phyloP scores from a whole-genome alignment of 2,888 invertebrate species.

The Coenonympha glycerion region DNA sequence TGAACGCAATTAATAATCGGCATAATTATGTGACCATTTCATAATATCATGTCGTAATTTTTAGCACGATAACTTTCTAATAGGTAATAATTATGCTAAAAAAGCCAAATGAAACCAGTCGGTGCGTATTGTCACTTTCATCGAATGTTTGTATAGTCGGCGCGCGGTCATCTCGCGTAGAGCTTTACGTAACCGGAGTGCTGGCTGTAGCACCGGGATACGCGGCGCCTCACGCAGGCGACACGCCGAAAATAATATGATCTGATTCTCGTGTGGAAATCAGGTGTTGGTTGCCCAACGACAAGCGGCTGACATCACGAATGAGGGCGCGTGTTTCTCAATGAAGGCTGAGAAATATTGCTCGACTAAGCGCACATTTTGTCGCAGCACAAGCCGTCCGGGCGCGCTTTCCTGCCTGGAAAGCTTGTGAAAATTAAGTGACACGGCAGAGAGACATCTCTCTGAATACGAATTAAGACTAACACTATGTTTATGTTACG shows the following conservation, averaged over 20 bases:
- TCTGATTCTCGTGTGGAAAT: slow-evolving; percentile 66
- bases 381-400: slow-evolving; percentile 38
- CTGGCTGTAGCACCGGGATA: slow-evolving; percentile 34
- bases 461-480: not conserved
- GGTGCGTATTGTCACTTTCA: slow-evolving; percentile 48
- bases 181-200: slow-evolving; percentile 38
- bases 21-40: slow-evolving; percentile 25
- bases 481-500: not conserved
- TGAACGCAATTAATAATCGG: slow-evolving; percentile 14
- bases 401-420: slow-evolving; percentile 10
- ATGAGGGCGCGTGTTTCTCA: slow-evolving; percentile 71
- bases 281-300: slow-evolving; percentile 68
- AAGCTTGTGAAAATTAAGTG: slow-evolving; percentile 2
- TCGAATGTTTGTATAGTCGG: slow-evolving; percentile 45
- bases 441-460: not conserved
- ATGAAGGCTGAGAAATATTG: slow-evolving; percentile 70
- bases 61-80: slow-evolving; percentile 56
- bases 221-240: slow-evolving; percentile 32
- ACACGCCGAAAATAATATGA: slow-evolving; percentile 50
- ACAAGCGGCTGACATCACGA: slow-evolving; percentile 63
- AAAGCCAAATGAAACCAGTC: slow-evolving; percentile 40
- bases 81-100: slow-evolving; percentile 43
- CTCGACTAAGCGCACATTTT: slow-evolving; percentile 61
- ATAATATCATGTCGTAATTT: slow-evolving; percentile 29
- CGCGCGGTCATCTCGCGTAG: slow-evolving; percentile 28